Percentiles rank a stretch among this genome's conserved stretches.
These are phyloP conservation scores for Papilio helenus DNA, from an alignment of 1,140 invertebrate genomes.

Conservation along the genomic window DNA sequence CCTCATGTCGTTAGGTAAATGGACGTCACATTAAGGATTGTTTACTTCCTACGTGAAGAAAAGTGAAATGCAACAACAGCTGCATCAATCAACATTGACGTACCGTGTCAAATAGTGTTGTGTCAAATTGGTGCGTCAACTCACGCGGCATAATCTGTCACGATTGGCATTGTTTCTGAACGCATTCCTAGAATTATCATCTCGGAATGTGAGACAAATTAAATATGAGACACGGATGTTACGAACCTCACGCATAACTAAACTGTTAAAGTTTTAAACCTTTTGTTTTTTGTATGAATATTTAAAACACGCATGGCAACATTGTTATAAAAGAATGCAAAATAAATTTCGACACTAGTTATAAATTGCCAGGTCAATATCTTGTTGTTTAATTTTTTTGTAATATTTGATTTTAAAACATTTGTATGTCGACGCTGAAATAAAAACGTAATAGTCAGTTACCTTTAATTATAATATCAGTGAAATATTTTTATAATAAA, in stretches of 20 bases:
- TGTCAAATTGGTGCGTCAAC: neutral
- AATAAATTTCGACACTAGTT: neutral
- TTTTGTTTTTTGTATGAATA: neutral
- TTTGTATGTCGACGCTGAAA: neutral
- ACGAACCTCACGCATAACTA: conserved; percentile 19
- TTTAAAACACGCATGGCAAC: neutral
- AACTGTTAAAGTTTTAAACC: neutral
- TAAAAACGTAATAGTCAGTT: neutral
- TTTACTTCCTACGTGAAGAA: neutral
- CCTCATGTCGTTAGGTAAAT: neutral
- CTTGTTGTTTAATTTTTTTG: neutral
- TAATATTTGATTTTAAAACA: neutral
- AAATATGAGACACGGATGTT: conserved; percentile 28
- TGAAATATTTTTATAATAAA: neutral
- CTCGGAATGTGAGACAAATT: conserved; percentile 24
- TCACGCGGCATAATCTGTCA: neutral
- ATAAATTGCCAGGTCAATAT: conserved; percentile 1
- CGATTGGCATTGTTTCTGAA: conserved; percentile 6
- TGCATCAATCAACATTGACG: conserved; percentile 11
- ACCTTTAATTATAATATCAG: neutral
- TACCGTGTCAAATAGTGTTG: conserved; percentile 17
- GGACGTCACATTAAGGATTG: neutral
- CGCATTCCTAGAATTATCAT: conserved; percentile 5
- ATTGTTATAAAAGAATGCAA: neutral
- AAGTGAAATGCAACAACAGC: neutral